Conservation (phyloP, 2,113 vertebrate species). For the Raja brachyura region DNA sequence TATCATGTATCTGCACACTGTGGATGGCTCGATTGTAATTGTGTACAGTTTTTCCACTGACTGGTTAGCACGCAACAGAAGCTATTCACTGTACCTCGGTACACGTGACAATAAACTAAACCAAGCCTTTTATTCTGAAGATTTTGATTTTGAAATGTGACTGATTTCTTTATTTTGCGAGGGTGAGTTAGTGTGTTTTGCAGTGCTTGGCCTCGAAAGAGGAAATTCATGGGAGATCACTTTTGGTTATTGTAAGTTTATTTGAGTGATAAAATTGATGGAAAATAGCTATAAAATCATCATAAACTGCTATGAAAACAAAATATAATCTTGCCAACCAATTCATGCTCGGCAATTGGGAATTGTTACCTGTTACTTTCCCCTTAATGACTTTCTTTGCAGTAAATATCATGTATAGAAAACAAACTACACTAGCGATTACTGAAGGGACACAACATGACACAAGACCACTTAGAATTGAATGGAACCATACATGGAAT, state of each 20-base stretch:
- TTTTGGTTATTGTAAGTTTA: background rate
- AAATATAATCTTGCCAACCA: background rate
- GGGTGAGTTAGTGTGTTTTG: background rate
- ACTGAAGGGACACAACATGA: background rate
- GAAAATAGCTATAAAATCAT: background rate
- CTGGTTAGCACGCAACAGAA: too few species aligned
- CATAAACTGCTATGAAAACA: background rate
- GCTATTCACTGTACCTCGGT: too few species aligned
- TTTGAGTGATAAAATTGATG: background rate
- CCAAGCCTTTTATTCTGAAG: background rate
- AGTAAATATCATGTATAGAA: background rate
- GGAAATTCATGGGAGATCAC: background rate
- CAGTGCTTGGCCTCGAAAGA: background rate
- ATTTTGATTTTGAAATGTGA: background rate
- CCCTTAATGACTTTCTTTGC: slow-evolving; percentile 5
- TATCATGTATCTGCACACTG: too few species aligned
- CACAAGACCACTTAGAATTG: background rate
- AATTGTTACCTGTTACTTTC: slow-evolving; percentile 1
- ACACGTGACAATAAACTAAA: too few species aligned
- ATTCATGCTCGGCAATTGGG: background rate
- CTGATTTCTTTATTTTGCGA: background rate
- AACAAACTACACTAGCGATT: background rate
- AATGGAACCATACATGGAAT: background rate
- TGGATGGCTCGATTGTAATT: too few species aligned
- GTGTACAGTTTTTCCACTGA: too few species aligned